These are phyloP conservation scores for Conchocele bisecta DNA, from an alignment of 2,888 invertebrate species.

Conservation along the genomic window DNA sequence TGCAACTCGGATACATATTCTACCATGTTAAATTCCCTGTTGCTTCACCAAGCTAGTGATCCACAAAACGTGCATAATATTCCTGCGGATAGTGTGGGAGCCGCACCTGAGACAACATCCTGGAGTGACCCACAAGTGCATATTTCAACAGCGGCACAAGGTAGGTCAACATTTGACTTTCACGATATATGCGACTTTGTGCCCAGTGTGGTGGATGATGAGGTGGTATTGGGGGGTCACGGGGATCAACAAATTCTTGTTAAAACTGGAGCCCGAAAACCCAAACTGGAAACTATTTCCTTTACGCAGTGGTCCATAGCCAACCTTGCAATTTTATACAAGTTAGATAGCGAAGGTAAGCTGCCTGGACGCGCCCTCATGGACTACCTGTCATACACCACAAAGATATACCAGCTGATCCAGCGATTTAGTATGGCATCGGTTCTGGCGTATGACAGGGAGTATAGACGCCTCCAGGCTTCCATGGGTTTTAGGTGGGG, in stretches of 20 bases:
- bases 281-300: constrained; percentile 20
- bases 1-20: too few species aligned
- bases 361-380: constrained; percentile 1
- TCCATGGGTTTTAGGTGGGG: constrained; percentile 26
- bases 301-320: constrained; percentile 32
- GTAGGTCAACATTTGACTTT: constrained; percentile 5
- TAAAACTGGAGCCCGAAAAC: constrained; percentile 26
- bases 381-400: constrained; percentile 35
- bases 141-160: constrained; percentile 1
- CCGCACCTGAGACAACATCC: neutral
- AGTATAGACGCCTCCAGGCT: constrained; percentile 18
- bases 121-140: constrained; percentile 4
- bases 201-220: neutral
- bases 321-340: constrained; percentile 34
- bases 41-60: too few species aligned
- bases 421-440: constrained; percentile 12
- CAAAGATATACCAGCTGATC: constrained; percentile 18
- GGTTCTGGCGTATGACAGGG: constrained; percentile 26
- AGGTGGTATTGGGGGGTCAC: neutral
- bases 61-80: too few species aligned
- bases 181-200: constrained; percentile 6
- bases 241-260: constrained; percentile 9
- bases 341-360: neutral
- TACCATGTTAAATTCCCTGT: too few species aligned
- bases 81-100: neutral